Evolutionary conservation across 2,113 vertebrate species (phyloP).

Genomic region (Entomyzon cyanotis): DNA sequence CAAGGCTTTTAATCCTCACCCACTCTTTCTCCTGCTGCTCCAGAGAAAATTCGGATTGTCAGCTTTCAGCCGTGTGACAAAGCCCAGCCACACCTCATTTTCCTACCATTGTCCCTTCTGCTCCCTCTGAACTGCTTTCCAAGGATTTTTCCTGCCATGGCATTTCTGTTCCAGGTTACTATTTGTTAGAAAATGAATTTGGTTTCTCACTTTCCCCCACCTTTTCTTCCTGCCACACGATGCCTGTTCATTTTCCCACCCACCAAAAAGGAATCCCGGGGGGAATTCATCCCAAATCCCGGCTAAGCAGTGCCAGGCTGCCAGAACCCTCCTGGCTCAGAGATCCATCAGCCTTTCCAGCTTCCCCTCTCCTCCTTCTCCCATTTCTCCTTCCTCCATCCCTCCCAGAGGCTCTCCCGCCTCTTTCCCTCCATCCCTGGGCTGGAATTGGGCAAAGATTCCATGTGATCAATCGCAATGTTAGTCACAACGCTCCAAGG

Average conservation of each 20-base stretch:
- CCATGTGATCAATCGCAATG: background rate
- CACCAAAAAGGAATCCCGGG: no score
- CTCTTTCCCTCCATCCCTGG: background rate
- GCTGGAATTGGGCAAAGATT: background rate
- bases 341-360: background rate
- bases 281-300: background rate
- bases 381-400: background rate
- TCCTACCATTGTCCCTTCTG: background rate
- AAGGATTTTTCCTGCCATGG: background rate
- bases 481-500: background rate
- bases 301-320: fast-evolving
- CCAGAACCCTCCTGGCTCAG: background rate
- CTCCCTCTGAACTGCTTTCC: background rate
- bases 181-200: background rate
- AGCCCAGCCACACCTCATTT: background rate
- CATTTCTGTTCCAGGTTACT: background rate
- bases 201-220: background rate
- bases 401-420: background rate
- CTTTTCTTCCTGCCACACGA: fast-evolving
- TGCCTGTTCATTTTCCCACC: background rate
- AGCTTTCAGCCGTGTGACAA: fast-evolving
- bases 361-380: background rate
- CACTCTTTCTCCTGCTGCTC: background rate
- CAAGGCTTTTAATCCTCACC: background rate
- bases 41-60: fast-evolving